Base-by-base conservation (phyloP, 1,140 invertebrate genomes). In the Varroa destructor region DNA sequence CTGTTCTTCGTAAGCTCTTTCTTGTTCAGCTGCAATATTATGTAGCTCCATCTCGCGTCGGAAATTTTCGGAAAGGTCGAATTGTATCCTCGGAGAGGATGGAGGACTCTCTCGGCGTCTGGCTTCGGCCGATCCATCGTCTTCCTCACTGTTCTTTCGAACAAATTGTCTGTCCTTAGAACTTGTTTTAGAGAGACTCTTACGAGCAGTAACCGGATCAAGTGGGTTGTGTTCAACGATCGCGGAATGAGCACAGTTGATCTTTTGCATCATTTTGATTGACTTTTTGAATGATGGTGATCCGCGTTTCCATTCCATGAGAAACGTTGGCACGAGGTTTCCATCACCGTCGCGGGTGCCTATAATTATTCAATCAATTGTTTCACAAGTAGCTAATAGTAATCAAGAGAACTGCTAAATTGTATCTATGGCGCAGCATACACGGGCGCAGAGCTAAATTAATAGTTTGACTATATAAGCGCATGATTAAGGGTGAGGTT, bases 201-300 rank as follows among this genome's bases (percentile, higher is more conserved):
- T 67, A 12, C 61, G 40, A 2, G 12, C 61, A 8, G 61, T 40
- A 12, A 67, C 61, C 10, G 61, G 61, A 46, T 67, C 61, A 12
- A 67, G 14, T 12, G 61, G 61, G 8, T 67, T 67, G 61, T 67
- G 14, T 8, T 40, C 61, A 46, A 67, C 61, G 37, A 40, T 37
- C 12, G 61, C 61, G 40, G 61, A 37, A 40, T 67, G 10, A 14
- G 61, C 61, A 37, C 61, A 67, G 37, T 67, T 67, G 14, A 67
- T 67, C 61, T 67, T 67, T 46, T 67, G 61, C 61, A 67, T 67
- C 46, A 43, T 67, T 46, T 67, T 67, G 61, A 67, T 67, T 2
- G 61, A n/a, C 46, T 40, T 67, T 46, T 67, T 67, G 37, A 67
- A 67, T 25, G 61, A 40, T 40, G 40, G 40, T 3, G 61, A 67